phyloP scores from a whole-genome alignment of 1,140 invertebrate genomes.

The Berghia stephanieae region DNA sequence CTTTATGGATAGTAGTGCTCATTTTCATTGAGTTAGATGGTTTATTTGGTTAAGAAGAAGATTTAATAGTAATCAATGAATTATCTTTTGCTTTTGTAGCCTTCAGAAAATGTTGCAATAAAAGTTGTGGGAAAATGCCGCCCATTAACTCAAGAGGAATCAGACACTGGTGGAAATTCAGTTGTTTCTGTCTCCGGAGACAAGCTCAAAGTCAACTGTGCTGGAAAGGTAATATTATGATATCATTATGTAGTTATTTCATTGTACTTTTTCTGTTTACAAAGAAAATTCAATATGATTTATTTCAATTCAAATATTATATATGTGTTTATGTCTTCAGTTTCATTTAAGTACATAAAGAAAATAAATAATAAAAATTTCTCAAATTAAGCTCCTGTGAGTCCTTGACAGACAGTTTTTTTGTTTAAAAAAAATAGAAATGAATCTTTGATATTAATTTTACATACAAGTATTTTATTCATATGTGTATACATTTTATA shows the following conservation, averaged over 20 bases:
- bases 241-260: not conserved
- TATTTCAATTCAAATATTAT: not conserved
- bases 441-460: too few species aligned
- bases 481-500: too few species aligned
- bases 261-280: not conserved
- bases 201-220: constrained; percentile 49
- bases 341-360: not conserved
- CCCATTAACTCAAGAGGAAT: constrained; percentile 52
- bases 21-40: not conserved
- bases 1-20: not conserved
- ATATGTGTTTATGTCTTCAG: not conserved
- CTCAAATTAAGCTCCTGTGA: too few species aligned
- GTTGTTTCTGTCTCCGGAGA: constrained; percentile 50
- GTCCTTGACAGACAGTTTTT: too few species aligned
- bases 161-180: constrained; percentile 48
- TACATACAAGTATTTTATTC: too few species aligned
- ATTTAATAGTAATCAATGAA: not conserved
- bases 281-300: not conserved
- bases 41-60: not conserved
- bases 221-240: constrained; percentile 52
- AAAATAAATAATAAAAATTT: too few species aligned
- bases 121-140: constrained; percentile 54
- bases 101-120: constrained; percentile 49
- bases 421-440: too few species aligned
- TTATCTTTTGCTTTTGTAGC: constrained; percentile 41